Conservation (phyloP, 2,113 vertebrate genomes). For the Donacobius atricapilla region DNA sequence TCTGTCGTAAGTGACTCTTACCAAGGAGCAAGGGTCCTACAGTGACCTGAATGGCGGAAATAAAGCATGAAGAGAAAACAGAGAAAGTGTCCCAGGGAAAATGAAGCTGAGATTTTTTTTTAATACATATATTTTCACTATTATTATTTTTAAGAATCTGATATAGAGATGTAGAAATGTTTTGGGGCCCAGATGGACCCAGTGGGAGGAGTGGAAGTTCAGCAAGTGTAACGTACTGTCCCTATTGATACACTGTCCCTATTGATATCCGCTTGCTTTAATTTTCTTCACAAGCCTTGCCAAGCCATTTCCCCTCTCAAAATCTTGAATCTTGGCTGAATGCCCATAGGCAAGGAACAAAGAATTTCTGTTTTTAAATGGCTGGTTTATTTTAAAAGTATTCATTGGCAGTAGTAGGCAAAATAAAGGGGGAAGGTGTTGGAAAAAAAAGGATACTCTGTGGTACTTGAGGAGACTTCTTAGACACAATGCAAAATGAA, state of each 20-base stretch:
- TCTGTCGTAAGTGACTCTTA: background rate
- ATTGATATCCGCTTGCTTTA: conserved; percentile 5
- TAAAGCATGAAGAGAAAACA: background rate
- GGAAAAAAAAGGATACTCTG: background rate
- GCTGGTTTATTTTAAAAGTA: conserved; percentile 10
- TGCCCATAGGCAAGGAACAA: conserved; percentile 1
- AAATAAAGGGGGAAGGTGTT: background rate
- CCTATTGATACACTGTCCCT: background rate
- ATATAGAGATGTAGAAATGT: background rate
- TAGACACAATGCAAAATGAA: background rate
- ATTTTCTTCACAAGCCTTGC: conserved; percentile 30
- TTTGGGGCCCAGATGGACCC: background rate
- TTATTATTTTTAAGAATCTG: background rate
- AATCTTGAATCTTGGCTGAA: conserved; percentile 28
- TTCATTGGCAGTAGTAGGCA: background rate
- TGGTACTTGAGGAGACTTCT: background rate
- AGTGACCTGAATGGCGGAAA: background rate
- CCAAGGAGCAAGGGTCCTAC: background rate
- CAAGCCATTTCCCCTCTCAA: conserved; percentile 32
- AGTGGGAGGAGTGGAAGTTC: background rate
- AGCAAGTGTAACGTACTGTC: background rate
- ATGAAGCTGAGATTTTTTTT: background rate
- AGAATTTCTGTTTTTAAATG: conserved; percentile 31
- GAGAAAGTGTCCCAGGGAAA: background rate
- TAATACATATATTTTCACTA: background rate